Percentiles rank a stretch among this genome's conserved stretches.
phyloP scores from a whole-genome alignment of 2,113 vertebrate species.

The Aix galericulata region DNA sequence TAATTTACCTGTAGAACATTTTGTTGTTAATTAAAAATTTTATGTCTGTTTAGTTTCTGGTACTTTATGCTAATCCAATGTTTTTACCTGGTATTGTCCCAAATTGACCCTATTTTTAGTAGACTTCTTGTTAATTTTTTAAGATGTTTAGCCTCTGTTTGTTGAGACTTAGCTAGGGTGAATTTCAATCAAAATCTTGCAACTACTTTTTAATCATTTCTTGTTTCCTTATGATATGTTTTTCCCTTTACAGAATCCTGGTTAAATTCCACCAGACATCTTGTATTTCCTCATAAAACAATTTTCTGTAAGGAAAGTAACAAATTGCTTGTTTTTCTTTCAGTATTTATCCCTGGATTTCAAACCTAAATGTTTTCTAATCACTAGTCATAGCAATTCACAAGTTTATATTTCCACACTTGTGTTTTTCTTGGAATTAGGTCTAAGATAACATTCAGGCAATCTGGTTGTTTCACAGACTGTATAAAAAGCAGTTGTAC shows the following conservation, averaged over 20 bases:
- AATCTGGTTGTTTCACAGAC: neutral
- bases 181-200: neutral
- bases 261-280: neutral
- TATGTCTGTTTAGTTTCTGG: slow-evolving; percentile 12
- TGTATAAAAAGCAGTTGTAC: neutral
- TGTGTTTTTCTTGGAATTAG: neutral
- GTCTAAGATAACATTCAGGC: neutral
- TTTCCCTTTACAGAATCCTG: neutral
- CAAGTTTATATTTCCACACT: neutral
- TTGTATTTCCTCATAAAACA: neutral
- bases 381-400: neutral
- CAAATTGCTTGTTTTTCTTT: neutral
- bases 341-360: neutral
- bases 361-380: neutral
- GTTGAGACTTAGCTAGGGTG: neutral
- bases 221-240: neutral
- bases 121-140: neutral
- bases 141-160: neutral
- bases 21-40: slow-evolving; percentile 4
- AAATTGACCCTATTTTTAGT: slow-evolving; percentile 11
- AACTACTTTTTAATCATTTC: neutral
- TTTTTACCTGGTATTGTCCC: slow-evolving; percentile 21
- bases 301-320: neutral
- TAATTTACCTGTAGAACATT: slow-evolving; percentile 33
- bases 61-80: neutral